Evolutionary conservation across 2,888 invertebrate genomes (phyloP), one percentile per base, ranked within the genome.

Genomic region (Ferdinandea cuprea): DNA sequence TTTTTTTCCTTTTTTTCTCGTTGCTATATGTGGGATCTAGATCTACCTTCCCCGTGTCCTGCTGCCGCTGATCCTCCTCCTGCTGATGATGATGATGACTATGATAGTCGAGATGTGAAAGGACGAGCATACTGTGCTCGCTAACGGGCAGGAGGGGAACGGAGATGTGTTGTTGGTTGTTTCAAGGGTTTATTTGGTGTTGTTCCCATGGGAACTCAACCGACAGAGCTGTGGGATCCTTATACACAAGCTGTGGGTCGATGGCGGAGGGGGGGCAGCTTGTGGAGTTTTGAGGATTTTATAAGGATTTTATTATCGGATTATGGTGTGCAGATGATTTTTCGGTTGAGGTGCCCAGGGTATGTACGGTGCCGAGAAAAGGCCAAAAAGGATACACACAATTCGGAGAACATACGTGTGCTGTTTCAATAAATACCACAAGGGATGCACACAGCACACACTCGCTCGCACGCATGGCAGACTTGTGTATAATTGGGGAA

Each of bases 241-340:
- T 52, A 21, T 44, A 9, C 28, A 72, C 37, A 32, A 58, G 40
- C 21, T 30, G 44, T 1, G 8, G 9, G 9, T 9, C 8, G 25
- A 30, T 15, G n/a, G 21, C n/a, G 50, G 7, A 19, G 6, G 9
- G 3, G 15, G 11, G 9, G 17, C 0, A 15, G n/a, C 35, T 21
- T 6, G 8, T 3, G 40, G 61, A n/a, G 42, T 68, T 69, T 74
- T 74, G 54, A 66, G 61, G 78, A 50, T 78, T 66, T 80, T 59
- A 81, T 81, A 81, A 81, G 81, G 81, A 81, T 81, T 83, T 83
- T 83, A 83, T 83, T 78, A 83, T 83, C 83, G 78, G 78, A 83
- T 83, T 83, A 83, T 83, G 78, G 83, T 81, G 78, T 83, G 72
- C 83, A 78, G 78, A 83, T 78, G 78, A 83, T 83, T 78, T 78